These are phyloP conservation scores for Patella pellucida DNA, from an alignment of 2,888 invertebrate species.

Conservation along the genomic window DNA sequence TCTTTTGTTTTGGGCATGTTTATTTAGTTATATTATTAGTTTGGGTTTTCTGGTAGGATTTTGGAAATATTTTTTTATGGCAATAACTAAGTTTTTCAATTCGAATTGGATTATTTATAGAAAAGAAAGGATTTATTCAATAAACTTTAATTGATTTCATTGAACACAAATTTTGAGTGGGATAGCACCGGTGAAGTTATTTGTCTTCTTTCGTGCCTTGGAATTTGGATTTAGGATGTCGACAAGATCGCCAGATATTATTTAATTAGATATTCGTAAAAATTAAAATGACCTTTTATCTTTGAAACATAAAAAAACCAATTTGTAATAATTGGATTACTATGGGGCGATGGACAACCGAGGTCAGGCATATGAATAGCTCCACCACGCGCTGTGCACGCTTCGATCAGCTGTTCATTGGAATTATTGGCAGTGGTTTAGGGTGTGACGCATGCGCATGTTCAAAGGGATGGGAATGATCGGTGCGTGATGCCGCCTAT, in stretches of 20 bases:
- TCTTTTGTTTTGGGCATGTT: no score
- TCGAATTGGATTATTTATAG: no score
- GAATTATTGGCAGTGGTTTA: neutral
- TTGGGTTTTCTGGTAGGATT: no score
- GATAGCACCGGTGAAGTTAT: no score
- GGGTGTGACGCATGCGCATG: conserved; percentile 19
- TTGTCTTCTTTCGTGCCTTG: neutral
- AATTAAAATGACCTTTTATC: neutral
- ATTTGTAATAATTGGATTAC: neutral
- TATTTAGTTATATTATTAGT: no score
- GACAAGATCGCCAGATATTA: neutral
- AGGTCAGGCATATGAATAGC: no score
- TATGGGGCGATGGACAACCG: no score
- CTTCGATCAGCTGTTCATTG: neutral
- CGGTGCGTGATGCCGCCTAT: conserved; percentile 17
- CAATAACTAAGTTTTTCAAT: no score
- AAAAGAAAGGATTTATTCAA: no score
- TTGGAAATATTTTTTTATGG: no score
- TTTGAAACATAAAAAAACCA: neutral
- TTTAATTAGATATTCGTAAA: neutral
- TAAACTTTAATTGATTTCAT: no score
- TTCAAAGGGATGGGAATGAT: conserved; percentile 13
- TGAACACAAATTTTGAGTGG: no score
- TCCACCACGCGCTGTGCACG: neutral
- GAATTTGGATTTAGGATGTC: conserved; percentile 2